These are phyloP conservation scores for Drosophila peninsularis DNA, from an alignment of 2,888 invertebrate genomes.

Conservation along the genomic window DNA sequence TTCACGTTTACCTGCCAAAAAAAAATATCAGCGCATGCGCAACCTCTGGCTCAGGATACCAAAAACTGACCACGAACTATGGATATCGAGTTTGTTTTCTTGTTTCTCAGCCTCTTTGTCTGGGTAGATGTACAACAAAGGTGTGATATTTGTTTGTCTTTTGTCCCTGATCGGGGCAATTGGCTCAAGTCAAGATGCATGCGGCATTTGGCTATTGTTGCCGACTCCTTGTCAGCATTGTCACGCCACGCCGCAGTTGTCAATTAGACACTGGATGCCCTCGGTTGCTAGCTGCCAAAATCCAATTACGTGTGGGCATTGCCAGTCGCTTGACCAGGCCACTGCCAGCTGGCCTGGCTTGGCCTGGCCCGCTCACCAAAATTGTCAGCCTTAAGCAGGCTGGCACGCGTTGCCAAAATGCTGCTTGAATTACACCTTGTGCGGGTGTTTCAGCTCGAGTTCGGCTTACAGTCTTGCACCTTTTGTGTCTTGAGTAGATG, in stretches of 20 bases:
- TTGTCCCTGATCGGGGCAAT: constrained; percentile 73
- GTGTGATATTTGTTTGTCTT: constrained; percentile 79
- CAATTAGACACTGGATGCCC: constrained; percentile 61
- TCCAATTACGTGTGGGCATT: constrained; percentile 62
- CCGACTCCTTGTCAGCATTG: constrained; percentile 69
- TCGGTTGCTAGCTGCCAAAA: constrained; percentile 25
- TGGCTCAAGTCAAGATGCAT: constrained; percentile 79
- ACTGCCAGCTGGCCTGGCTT: constrained; percentile 53
- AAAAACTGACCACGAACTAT: constrained; percentile 23
- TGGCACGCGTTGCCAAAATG: constrained; percentile 63
- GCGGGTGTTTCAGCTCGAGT: constrained; percentile 22
- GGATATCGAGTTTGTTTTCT: constrained; percentile 17
- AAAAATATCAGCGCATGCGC: constrained; percentile 72
- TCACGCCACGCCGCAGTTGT: constrained; percentile 64
- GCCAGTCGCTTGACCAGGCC: constrained; percentile 40
- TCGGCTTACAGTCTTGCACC: constrained; percentile 26
- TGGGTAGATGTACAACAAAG: constrained; percentile 57
- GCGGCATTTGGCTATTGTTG: constrained; percentile 30
- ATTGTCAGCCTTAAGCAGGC: constrained; percentile 37
- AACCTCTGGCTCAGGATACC: constrained; percentile 38
- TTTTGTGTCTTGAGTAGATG: constrained; percentile 34
- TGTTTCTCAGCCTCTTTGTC: constrained; percentile 24
- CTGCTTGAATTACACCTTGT: constrained; percentile 41
- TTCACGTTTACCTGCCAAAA: constrained; percentile 79
- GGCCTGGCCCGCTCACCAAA: constrained; percentile 14